A percentile compares a stretch with the other conserved stretches of the same genome.
phyloP scores from a whole-genome alignment of 2,888 invertebrate genomes.

The Hirtodrosophila duncani region DNA sequence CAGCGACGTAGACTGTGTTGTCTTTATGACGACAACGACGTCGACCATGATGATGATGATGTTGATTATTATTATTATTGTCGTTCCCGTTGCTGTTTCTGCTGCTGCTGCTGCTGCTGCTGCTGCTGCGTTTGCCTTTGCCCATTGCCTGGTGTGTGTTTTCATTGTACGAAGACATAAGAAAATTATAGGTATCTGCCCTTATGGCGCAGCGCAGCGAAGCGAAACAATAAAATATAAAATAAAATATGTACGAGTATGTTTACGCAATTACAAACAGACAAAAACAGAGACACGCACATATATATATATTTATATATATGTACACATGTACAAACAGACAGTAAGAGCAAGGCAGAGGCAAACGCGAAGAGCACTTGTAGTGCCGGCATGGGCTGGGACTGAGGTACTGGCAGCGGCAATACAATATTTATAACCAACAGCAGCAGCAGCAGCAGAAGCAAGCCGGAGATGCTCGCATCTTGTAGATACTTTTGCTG shows the following conservation, averaged over 20 bases:
- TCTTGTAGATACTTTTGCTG: slow-evolving; percentile 55
- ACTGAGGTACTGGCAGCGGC: no score
- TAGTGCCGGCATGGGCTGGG: no score
- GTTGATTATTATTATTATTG: slow-evolving; percentile 44
- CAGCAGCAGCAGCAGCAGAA: slow-evolving; percentile 25
- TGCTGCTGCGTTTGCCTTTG: slow-evolving; percentile 5
- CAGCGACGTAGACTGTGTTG: slow-evolving; percentile 62
- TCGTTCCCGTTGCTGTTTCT: slow-evolving; percentile 33
- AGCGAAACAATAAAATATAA: slow-evolving; percentile 75
- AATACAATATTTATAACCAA: slow-evolving; percentile 62
- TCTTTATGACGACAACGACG: slow-evolving; percentile 56
- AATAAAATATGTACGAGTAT: slow-evolving; percentile 75
- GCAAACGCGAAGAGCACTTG: slow-evolving; percentile 17
- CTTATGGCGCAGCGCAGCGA: slow-evolving; percentile 72
- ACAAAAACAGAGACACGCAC: slow-evolving; percentile 36
- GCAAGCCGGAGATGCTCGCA: slow-evolving; percentile 23
- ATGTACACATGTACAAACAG: slow-evolving; percentile 24
- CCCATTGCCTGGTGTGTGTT: slow-evolving; percentile 47
- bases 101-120: slow-evolving; percentile 21
- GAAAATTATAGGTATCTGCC: slow-evolving; percentile 74
- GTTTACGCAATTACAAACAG: slow-evolving; percentile 72
- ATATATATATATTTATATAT: slow-evolving; percentile 14
- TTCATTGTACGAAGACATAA: slow-evolving; percentile 71
- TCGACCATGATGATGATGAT: slow-evolving; percentile 17
- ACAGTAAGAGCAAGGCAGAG: slow-evolving; percentile 11